A percentile compares a stretch with the other conserved stretches of the same genome.
These are phyloP conservation scores for Prinia subflava DNA, from an alignment of 2,113 vertebrate species.

Conservation along the genomic window DNA sequence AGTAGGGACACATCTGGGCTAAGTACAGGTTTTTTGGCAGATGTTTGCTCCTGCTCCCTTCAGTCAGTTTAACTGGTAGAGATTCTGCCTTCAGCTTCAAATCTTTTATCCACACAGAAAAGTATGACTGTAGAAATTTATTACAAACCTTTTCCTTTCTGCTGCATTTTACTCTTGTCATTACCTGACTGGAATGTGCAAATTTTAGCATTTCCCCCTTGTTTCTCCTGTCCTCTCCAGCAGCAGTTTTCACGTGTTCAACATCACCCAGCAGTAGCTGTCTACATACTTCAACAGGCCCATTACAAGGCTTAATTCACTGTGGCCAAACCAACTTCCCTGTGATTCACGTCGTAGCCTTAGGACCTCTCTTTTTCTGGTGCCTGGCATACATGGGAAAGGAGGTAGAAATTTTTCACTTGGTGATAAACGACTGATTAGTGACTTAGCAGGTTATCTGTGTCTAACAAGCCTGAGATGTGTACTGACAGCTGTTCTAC, in stretches of 20 bases:
- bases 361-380: background rate
- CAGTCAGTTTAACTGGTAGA: background rate
- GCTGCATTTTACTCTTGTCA: background rate
- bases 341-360: background rate
- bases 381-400: background rate
- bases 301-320: conserved; percentile 1
- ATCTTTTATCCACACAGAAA: background rate
- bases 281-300: background rate
- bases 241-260: conserved; percentile 1
- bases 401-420: background rate
- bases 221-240: background rate
- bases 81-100: background rate
- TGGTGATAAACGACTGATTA: background rate
- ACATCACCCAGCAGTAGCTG: conserved; percentile 14
- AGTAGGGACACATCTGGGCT: background rate
- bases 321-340: background rate
- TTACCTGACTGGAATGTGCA: background rate
- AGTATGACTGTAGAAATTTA: background rate
- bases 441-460: background rate
- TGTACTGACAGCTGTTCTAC: background rate
- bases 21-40: background rate
- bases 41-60: background rate
- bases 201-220: background rate
- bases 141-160: background rate
- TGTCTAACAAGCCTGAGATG: background rate